phyloP scores from a whole-genome alignment of 2,888 invertebrate genomes.

The Acleris cristana region DNA sequence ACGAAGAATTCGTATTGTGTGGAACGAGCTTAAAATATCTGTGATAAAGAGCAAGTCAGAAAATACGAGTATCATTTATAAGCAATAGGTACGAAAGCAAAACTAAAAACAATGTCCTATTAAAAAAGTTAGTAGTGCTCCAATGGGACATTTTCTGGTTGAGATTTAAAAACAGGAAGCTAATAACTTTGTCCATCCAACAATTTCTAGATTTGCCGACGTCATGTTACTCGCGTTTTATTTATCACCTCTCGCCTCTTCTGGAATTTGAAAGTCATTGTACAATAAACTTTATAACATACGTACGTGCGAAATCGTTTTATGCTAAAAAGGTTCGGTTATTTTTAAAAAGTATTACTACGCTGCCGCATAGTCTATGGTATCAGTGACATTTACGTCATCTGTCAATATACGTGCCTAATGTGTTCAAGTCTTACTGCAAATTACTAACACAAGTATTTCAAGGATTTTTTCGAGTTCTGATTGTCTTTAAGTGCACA shows the following conservation, averaged over 20 bases:
- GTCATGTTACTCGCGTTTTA: slow-evolving; percentile 9
- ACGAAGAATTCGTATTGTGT: no score
- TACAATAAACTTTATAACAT: slow-evolving; percentile 4
- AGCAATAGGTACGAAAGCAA: no score
- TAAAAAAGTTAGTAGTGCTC: no score
- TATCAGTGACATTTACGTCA: slow-evolving; percentile 7
- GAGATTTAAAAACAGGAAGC: no score
- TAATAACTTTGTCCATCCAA: no score
- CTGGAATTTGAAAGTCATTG: slow-evolving; percentile 20
- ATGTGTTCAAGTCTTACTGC: neutral
- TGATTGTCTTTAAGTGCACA: slow-evolving; percentile 11
- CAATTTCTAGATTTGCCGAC: slow-evolving; percentile 1
- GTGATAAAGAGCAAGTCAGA: no score
- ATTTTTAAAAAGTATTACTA: slow-evolving; percentile 12
- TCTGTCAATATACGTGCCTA: slow-evolving; percentile 9
- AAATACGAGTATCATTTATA: no score
- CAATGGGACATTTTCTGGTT: no score
- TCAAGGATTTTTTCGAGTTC: neutral
- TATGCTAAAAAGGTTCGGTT: slow-evolving; percentile 8
- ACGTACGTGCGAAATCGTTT: slow-evolving; percentile 14
- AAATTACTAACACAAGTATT: neutral
- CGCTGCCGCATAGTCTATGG: slow-evolving; percentile 13
- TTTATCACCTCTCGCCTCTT: slow-evolving; percentile 4
- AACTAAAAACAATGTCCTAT: no score
- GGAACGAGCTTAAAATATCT: no score